A percentile compares a stretch with the other conserved stretches of the same genome.
Conservation (phyloP, 1,140 invertebrate species). For the Cotesia vestalis region DNA sequence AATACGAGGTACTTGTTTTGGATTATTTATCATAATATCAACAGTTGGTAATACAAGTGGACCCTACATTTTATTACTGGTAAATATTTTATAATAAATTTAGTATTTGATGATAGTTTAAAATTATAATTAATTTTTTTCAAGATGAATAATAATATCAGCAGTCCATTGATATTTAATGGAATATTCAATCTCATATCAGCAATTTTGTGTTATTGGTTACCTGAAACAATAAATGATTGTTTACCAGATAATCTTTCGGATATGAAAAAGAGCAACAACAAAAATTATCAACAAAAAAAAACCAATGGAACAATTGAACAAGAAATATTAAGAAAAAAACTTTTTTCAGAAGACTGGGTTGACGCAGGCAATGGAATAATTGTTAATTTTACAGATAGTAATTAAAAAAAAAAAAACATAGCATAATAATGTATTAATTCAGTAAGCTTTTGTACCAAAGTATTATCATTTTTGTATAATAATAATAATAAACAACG, state of each 20-base stretch:
- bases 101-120: neutral
- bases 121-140: constrained; percentile 15
- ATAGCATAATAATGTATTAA: too few species aligned
- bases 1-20: constrained; percentile 54
- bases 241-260: constrained; percentile 74
- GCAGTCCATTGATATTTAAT: constrained; percentile 34
- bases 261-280: constrained; percentile 66
- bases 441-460: too few species aligned
- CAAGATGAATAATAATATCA: constrained; percentile 14
- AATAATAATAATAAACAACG: too few species aligned
- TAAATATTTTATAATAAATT: constrained; percentile 45
- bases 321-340: constrained; percentile 50
- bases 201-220: constrained; percentile 68
- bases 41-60: constrained; percentile 57
- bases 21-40: constrained; percentile 52
- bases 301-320: constrained; percentile 35
- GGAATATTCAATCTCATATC: constrained; percentile 63
- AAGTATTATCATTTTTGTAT: too few species aligned
- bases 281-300: constrained; percentile 32
- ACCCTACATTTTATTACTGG: constrained; percentile 53
- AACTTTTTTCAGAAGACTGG: constrained; percentile 57
- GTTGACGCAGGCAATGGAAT: constrained; percentile 59
- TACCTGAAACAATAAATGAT: constrained; percentile 74
- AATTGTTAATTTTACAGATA: constrained; percentile 57
- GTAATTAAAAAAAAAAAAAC: constrained; percentile 35